Conservation (phyloP, 2,888 invertebrate genomes). For the Temnothorax rugatulus region DNA sequence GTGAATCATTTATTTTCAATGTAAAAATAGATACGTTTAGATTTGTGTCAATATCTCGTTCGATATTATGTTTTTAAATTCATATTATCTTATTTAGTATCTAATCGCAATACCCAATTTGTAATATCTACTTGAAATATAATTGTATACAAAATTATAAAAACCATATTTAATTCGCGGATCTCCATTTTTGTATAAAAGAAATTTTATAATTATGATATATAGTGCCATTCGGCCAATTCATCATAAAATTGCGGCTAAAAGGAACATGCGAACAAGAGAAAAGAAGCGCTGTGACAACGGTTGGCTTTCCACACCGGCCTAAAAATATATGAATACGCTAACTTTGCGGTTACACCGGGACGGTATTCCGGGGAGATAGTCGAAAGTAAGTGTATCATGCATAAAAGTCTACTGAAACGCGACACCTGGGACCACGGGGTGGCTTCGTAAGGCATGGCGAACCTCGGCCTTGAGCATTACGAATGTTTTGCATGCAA, state of each 20-base stretch:
- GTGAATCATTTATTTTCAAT: neutral
- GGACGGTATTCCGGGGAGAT: slow-evolving; percentile 5
- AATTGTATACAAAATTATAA: neutral
- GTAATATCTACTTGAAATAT: neutral
- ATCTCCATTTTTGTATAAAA: neutral
- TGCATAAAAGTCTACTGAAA: slow-evolving; percentile 61
- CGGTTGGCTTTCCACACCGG: neutral
- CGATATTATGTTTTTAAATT: neutral
- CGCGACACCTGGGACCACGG: slow-evolving; percentile 56
- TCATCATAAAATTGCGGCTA: neutral
- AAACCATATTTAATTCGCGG: neutral
- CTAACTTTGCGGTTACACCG: slow-evolving; percentile 54
- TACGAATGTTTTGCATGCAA: slow-evolving; percentile 69
- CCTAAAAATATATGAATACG: slow-evolving; percentile 62
- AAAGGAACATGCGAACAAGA: neutral
- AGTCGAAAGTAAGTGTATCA: slow-evolving; percentile 36
- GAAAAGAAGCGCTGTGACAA: neutral
- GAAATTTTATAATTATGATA: neutral
- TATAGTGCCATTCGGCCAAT: neutral
- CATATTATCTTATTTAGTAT: neutral
- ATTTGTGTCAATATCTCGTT: neutral
- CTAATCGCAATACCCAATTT: neutral
- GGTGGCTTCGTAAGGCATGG: slow-evolving; percentile 10
- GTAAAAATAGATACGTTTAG: neutral
- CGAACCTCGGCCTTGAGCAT: slow-evolving; percentile 50